phyloP scores from a whole-genome alignment of 2,113 vertebrate genomes.

The Atrichornis clamosus region DNA sequence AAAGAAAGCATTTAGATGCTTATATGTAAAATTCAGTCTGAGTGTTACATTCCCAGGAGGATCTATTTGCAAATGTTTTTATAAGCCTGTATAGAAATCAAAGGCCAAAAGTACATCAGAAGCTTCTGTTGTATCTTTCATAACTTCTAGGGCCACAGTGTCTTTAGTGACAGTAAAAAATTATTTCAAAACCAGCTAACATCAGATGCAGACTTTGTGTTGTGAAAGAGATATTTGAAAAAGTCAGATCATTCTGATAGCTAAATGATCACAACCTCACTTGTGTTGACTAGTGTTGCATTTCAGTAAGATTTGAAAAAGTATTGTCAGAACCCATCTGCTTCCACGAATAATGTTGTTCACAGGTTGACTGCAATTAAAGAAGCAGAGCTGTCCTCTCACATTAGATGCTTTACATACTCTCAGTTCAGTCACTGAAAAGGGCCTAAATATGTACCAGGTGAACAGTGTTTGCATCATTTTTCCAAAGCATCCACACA shows the following conservation, averaged over 20 bases:
- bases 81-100: neutral
- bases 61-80: neutral
- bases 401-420: neutral
- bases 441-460: neutral
- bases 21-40: neutral
- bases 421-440: neutral
- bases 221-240: neutral
- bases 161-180: neutral
- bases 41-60: neutral
- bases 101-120: neutral
- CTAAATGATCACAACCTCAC: neutral
- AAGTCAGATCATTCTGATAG: neutral
- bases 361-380: neutral
- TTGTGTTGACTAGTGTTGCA: neutral
- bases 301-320: neutral
- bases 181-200: neutral
- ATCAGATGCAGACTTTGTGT: neutral
- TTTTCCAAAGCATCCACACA: neutral
- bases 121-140: neutral
- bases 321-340: constrained; percentile 21
- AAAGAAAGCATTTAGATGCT: neutral
- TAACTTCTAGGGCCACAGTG: neutral
- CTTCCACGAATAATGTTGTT: neutral
- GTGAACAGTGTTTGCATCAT: neutral
- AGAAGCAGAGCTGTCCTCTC: neutral